Evolutionary conservation across 2,888 invertebrate species (phyloP).

Genomic region (Drosophila subsilvestris): DNA sequence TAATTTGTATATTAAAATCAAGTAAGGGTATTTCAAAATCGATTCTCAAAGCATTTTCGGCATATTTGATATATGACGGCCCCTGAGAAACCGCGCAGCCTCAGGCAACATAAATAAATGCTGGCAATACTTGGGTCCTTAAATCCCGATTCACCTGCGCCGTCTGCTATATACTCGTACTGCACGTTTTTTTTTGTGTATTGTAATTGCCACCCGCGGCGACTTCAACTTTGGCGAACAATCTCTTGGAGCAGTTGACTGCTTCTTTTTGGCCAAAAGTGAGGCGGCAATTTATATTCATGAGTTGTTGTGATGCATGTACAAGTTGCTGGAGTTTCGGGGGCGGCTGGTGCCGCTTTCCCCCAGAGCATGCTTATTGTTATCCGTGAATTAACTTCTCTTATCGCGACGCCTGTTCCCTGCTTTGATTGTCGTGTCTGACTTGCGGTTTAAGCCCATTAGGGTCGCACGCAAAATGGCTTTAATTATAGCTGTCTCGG

Average conservation of each 20-base stretch:
- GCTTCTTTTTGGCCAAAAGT: conserved; percentile 34
- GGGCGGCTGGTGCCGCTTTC: conserved; percentile 31
- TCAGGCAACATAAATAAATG: conserved; percentile 41
- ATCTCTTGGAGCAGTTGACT: conserved; percentile 31
- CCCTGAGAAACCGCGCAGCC: conserved; percentile 27
- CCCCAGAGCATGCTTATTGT: conserved; percentile 77
- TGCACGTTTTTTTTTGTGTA: conserved; percentile 29
- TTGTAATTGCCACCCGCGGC: conserved; percentile 76
- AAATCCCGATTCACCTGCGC: conserved; percentile 39
- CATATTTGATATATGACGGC: conserved; percentile 34
- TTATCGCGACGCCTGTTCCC: conserved; percentile 65
- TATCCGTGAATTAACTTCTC: conserved; percentile 77
- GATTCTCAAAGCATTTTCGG: not conserved
- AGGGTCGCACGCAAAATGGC: conserved; percentile 64
- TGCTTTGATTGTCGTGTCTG: conserved; percentile 64
- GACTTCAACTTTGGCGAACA: conserved; percentile 44
- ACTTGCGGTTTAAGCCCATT: conserved; percentile 54
- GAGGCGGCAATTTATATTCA: conserved; percentile 77
- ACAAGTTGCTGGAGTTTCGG: conserved; percentile 45
- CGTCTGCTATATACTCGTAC: conserved; percentile 5
- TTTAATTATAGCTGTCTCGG: conserved; percentile 55
- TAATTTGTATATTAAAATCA: not conserved
- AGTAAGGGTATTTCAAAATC: not conserved
- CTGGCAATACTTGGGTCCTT: conserved; percentile 40
- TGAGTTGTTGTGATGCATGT: conserved; percentile 72